Conservation (phyloP, 2,888 invertebrate species). For the Habrosyne pyritoides region DNA sequence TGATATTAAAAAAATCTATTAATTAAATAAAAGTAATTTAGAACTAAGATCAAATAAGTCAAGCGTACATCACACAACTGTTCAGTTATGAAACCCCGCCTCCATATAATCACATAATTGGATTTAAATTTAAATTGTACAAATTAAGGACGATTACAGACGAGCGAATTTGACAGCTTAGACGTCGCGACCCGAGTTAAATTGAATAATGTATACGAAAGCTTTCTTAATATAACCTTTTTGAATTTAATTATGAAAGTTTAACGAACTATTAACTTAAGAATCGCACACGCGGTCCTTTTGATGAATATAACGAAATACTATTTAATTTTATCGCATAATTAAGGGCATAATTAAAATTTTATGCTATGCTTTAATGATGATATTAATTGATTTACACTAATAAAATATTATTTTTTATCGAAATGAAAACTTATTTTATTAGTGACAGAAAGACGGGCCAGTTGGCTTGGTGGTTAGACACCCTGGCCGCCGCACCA, state of each 20-base stretch:
- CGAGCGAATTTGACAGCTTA: constrained; percentile 7
- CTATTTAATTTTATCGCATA: neutral
- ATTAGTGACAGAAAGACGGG: no score
- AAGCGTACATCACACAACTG: neutral
- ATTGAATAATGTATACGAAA: constrained; percentile 26
- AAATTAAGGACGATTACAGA: constrained; percentile 15
- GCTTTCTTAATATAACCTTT: constrained; percentile 17
- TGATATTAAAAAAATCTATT: no score
- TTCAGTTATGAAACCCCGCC: neutral
- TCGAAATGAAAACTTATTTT: no score
- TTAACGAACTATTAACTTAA: constrained; percentile 30
- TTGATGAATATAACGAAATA: neutral
- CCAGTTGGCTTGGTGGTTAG: no score
- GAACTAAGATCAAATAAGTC: neutral
- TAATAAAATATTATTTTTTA: no score
- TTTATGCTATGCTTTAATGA: no score
- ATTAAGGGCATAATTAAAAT: no score
- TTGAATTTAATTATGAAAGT: constrained; percentile 20
- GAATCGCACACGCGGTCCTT: neutral
- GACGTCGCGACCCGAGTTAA: constrained; percentile 14
- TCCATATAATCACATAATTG: constrained; percentile 3
- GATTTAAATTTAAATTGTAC: constrained; percentile 11
- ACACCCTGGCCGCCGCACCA: no score
- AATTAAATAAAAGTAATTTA: neutral
- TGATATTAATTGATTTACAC: no score